Base-by-base conservation (phyloP, 1,140 invertebrate genomes). In the Anastrepha ludens region DNA sequence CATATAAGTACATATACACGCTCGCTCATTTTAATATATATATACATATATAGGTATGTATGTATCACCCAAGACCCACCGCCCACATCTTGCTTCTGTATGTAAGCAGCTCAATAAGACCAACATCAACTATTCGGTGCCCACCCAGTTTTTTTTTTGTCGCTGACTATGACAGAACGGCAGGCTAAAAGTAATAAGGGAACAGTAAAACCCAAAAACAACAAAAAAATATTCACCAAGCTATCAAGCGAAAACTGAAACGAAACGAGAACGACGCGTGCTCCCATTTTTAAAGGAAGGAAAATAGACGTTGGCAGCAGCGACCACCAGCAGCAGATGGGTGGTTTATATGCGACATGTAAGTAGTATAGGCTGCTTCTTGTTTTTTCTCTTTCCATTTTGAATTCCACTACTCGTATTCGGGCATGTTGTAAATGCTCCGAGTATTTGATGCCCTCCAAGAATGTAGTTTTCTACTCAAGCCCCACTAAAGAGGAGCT, bases 251-350 rank as follows among this genome's bases (percentile, higher is more conserved):
- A 81, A 55, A 50, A 50, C 1, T 62, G 60, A 62, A 62, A 8
- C 50, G 17, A 55, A 81, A 58, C 47, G n/a, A 55, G n/a, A 47
- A 55, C 74, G 41, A 81, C 74, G 74, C 74, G 17, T 81, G 47
- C 29, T 81, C n/a, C n/a, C n/a, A 81, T 81, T 81, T 47, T 81
- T 50, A 81, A 41, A 11, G 3, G 74, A 41, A 11, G 3, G 74
- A 50, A 41, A 58, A 81, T 55, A 67, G 7, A 67, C 64, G 65
- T 41, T 70, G 15, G 74, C 47, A 50, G 17, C 13, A 41, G 5
- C 70, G 70, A 5, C 29, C 70, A 44, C 11, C 41, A 74, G n/a
- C 44, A 74, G 74, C 74, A 58, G 74, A 50, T 55, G 47, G 7
- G 74, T 58, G 50, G 15, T 44, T 29, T 29, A 29, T 29, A 29